These are phyloP conservation scores for Odobenus rosmarus DNA, from an alignment of 2,113 vertebrate species.

Conservation along the genomic window DNA sequence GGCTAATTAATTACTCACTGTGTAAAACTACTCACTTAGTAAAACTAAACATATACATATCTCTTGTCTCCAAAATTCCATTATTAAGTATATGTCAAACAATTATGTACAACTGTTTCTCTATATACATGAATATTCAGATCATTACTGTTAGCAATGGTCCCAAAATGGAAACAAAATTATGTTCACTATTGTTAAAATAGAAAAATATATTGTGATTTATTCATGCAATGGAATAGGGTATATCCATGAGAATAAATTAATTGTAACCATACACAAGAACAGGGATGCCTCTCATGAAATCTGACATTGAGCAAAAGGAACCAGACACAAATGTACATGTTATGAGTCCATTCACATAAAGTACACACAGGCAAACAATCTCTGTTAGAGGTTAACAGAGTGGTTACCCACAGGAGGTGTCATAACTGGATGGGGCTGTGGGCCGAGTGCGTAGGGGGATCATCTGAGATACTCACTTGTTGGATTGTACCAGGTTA, in stretches of 20 bases:
- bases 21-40: not conserved
- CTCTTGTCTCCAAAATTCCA: not conserved
- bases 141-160: not conserved
- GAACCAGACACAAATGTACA: not conserved
- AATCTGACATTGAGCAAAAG: not conserved
- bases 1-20: not conserved
- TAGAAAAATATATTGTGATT: not conserved
- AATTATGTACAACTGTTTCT: not conserved
- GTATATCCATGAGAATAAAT: not conserved
- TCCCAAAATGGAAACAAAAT: not conserved
- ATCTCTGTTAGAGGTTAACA: not conserved
- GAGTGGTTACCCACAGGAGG: not conserved
- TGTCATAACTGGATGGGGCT: rapidly evolving
- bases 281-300: not conserved
- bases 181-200: not conserved
- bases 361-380: not conserved
- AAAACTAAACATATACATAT: not conserved
- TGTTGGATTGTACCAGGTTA: not conserved
- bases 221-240: not conserved
- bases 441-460: rapidly evolving
- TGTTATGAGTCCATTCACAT: not conserved
- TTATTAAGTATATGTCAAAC: not conserved
- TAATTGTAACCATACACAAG: not conserved
- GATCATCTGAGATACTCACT: not conserved
- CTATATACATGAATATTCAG: not conserved